Conservation (phyloP, 1,140 invertebrate species). For the Trialeurodes vaporariorum region DNA sequence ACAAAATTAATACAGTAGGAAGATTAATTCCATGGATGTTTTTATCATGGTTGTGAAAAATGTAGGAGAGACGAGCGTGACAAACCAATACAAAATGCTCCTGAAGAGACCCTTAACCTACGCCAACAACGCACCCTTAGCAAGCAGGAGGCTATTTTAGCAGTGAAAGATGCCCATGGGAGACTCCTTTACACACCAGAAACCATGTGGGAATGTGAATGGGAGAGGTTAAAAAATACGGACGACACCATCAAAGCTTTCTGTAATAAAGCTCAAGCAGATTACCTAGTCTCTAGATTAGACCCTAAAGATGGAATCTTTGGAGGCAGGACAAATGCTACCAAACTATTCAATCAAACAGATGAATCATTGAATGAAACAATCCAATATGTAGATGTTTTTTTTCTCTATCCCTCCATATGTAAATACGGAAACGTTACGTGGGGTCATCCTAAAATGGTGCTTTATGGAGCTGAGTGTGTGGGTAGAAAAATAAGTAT, state of each 20-base stretch:
- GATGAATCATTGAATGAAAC: not conserved
- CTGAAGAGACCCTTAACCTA: not conserved
- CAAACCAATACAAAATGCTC: not conserved
- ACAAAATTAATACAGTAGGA: no score
- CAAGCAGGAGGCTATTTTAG: not conserved
- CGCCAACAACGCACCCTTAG: not conserved
- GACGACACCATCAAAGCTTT: not conserved
- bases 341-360: not conserved
- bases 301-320: not conserved
- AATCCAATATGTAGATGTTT: not conserved
- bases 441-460: not conserved
- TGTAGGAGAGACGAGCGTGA: not conserved
- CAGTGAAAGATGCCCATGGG: not conserved
- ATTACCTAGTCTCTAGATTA: not conserved
- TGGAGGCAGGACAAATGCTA: not conserved
- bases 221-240: not conserved
- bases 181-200: not conserved
- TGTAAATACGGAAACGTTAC: not conserved
- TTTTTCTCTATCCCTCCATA: not conserved
- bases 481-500: not conserved
- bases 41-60: not conserved
- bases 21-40: not conserved
- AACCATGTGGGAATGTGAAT: not conserved
- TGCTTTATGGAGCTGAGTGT: conserved; percentile 20
- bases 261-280: not conserved